These are phyloP conservation scores for Myotis davidii DNA, from an alignment of 2,113 vertebrate species.

Conservation along the genomic window DNA sequence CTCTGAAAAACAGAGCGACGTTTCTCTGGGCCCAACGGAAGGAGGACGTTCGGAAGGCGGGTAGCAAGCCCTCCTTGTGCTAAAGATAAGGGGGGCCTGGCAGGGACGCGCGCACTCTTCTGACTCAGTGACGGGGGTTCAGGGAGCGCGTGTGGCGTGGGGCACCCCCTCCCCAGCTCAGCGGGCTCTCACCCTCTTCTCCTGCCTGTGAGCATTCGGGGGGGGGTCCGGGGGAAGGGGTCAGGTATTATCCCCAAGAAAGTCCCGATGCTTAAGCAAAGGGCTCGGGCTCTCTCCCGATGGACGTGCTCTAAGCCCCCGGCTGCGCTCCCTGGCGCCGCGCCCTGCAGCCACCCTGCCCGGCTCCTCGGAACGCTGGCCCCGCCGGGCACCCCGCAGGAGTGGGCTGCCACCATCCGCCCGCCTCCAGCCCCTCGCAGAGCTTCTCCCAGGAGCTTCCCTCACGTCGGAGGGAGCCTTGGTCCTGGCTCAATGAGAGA, in stretches of 20 bases:
- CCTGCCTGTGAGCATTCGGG: neutral
- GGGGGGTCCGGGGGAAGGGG: no score
- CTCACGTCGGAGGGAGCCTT: no score
- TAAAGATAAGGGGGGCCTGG: neutral
- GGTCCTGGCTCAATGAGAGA: neutral
- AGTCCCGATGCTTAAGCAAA: fast-evolving
- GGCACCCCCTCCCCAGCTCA: fast-evolving
- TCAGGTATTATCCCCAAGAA: neutral
- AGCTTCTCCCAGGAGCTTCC: neutral
- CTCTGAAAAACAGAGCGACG: conserved; percentile 86
- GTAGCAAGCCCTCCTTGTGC: neutral
- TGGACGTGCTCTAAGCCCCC: fast-evolving
- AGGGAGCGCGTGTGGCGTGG: neutral
- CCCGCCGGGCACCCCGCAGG: fast-evolving
- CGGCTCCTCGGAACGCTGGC: fast-evolving
- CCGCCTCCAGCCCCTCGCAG: neutral
- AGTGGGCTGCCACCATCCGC: no score
- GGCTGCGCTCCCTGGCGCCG: neutral
- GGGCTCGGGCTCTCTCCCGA: fast-evolving
- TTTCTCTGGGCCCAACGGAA: conserved; percentile 13
- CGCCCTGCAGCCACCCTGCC: neutral
- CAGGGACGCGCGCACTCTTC: fast-evolving
- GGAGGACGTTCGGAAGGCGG: neutral
- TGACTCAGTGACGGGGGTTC: no score
- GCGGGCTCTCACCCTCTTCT: neutral